Conservation (phyloP, 2,113 vertebrate species). For the Petaurus breviceps region DNA sequence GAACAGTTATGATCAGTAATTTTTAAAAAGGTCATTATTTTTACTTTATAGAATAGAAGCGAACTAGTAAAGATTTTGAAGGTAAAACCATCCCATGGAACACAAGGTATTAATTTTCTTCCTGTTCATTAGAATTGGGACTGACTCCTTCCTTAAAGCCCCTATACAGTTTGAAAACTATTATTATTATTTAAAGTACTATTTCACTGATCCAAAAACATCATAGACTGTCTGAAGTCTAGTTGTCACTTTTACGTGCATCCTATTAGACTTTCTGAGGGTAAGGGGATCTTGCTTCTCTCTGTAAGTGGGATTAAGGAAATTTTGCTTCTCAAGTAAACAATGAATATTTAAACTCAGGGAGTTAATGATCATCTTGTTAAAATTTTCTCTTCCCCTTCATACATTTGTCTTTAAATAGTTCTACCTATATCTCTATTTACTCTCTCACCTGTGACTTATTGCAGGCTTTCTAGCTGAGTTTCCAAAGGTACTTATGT, state of each 20-base stretch:
- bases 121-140: background rate
- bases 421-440: conserved; percentile 64
- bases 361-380: conserved; percentile 40
- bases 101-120: conserved; percentile 20
- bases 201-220: background rate
- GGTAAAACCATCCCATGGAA: background rate
- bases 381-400: conserved; percentile 4
- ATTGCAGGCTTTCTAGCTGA: conserved; percentile 59
- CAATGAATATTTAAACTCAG: background rate
- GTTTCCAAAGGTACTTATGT: conserved; percentile 45
- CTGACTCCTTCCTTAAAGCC: background rate
- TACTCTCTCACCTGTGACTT: conserved; percentile 74
- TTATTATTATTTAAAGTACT: background rate
- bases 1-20: background rate
- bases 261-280: background rate
- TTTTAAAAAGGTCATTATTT: background rate
- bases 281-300: background rate
- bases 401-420: conserved; percentile 43
- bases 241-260: background rate
- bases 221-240: background rate
- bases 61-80: background rate
- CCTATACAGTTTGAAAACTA: background rate
- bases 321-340: conserved; percentile 27
- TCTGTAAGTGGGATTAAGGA: background rate
- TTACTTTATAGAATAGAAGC: background rate